A percentile compares a stretch with the other conserved stretches of the same genome.
These are phyloP conservation scores for Ametastegia equiseti DNA, from an alignment of 2,888 invertebrate species.

Conservation along the genomic window DNA sequence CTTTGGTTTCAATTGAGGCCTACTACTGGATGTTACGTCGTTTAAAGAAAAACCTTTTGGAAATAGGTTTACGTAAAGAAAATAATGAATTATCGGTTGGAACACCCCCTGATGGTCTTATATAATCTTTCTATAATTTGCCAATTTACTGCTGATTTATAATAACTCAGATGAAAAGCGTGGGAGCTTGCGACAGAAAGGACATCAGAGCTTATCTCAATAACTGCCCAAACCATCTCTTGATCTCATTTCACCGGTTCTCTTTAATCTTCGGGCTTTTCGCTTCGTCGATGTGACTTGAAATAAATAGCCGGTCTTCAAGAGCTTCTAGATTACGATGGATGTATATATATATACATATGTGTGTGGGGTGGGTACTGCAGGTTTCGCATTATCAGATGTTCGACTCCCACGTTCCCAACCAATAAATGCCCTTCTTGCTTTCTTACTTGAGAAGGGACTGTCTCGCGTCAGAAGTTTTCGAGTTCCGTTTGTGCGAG, in stretches of 20 bases:
- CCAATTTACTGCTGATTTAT: neutral
- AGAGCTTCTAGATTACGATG: neutral
- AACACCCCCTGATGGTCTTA: neutral
- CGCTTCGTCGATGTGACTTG: constrained; percentile 1
- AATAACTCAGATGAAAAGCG: neutral
- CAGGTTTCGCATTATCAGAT: constrained; percentile 15
- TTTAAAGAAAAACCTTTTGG: too few species aligned
- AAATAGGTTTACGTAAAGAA: too few species aligned
- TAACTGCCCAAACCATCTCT: neutral
- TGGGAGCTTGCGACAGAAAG: neutral
- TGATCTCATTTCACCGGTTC: neutral
- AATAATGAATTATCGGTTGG: neutral
- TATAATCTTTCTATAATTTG: neutral
- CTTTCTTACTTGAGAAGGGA: neutral
- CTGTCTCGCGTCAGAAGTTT: constrained; percentile 4
- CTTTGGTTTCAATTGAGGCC: neutral
- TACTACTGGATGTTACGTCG: neutral
- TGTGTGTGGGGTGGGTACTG: neutral
- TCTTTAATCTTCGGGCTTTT: constrained; percentile 4
- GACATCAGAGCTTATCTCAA: constrained; percentile 17
- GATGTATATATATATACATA: neutral
- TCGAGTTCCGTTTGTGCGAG: neutral
- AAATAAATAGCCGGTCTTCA: constrained; percentile 3
- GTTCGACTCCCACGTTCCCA: neutral
- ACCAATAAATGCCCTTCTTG: neutral